Evolutionary conservation across 2,113 vertebrate genomes (phyloP), one percentile per base, ranked within the genome.

Genomic region (Phainopepla nitens): DNA sequence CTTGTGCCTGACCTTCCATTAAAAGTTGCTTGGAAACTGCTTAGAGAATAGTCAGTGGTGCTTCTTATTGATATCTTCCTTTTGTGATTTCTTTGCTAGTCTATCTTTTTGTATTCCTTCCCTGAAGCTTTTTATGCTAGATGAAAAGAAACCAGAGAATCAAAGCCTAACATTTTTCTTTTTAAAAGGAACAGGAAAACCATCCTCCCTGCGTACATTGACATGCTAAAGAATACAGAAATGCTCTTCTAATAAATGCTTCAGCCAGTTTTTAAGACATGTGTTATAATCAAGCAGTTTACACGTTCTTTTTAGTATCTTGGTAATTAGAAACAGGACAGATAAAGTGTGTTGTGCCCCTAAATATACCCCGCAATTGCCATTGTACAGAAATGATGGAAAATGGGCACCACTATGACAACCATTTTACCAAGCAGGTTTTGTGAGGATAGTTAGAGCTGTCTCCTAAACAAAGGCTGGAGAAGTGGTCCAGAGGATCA

Each of bases 11-110:
- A 99, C 99, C 99, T 99, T 99, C 99, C 98, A 99, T 99, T 99
- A 98, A 99, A 99, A 99, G 98, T 99, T 99, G 99, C 99, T 98
- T 99, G 97, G 99, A 99, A 98, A 99, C 99, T 98, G 98, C 98
- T 98, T 95, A 96, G 98, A 97, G 93, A 99, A 98, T 97, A 98
- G 98, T 93, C 93, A 84, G 95, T 90, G 93, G 89, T 96, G 96
- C 96, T 96, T 97, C 94, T 97, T 70, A 82, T 97, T 98, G 97
- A 98, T 97, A 98, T 98, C 97, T 98, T 95, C 96, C 98, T 98
- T 98, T 99, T 98, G 98, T 98, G 92, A 84, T 94, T 96, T 96
- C 87, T 96, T 89, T 78, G 86, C 96, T 96, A 97, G 97, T 97
- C 95, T 97, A 29, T 93, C 86, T 64, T 88, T 95, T 93, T 70